Percentiles rank a stretch among this genome's conserved stretches.
phyloP scores from a whole-genome alignment of 2,888 invertebrate species.

The Acanthosoma haemorrhoidale region DNA sequence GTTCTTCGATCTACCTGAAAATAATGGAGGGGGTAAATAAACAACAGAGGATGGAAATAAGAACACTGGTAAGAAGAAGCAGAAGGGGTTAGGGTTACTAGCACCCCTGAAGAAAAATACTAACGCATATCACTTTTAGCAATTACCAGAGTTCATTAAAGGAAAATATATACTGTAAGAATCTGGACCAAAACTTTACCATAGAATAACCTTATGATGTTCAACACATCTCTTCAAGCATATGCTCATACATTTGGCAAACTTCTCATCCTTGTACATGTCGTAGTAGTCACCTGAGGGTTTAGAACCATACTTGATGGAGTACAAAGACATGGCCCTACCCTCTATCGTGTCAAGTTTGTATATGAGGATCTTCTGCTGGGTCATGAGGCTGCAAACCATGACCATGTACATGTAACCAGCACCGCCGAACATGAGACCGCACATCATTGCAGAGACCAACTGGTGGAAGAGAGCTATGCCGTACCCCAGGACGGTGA shows the following conservation, averaged over 20 bases:
- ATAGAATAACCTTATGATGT: not conserved
- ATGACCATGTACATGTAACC: slow-evolving; percentile 9
- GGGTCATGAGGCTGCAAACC: not conserved
- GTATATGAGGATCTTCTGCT: not conserved
- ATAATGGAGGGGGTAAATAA: too few species aligned
- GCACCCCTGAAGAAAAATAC: too few species aligned
- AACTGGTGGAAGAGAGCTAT: not conserved
- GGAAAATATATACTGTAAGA: too few species aligned
- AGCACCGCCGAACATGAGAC: not conserved
- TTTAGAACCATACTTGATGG: not conserved
- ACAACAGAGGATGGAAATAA: too few species aligned
- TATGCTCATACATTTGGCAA: not conserved
- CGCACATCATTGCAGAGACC: not conserved
- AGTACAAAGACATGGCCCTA: not conserved
- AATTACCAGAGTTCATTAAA: too few species aligned
- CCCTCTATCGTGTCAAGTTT: not conserved
- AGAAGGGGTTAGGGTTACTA: too few species aligned
- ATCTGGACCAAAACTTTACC: too few species aligned
- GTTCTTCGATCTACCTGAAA: too few species aligned
- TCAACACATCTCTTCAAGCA: not conserved
- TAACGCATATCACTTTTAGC: too few species aligned
- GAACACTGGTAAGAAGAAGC: too few species aligned
- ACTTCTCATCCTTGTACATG: not conserved
- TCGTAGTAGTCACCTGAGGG: not conserved
- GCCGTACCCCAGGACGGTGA: not conserved